Base-by-base conservation (phyloP, 2,797 vertebrate species). In the Coregonus suidteri region DNA sequence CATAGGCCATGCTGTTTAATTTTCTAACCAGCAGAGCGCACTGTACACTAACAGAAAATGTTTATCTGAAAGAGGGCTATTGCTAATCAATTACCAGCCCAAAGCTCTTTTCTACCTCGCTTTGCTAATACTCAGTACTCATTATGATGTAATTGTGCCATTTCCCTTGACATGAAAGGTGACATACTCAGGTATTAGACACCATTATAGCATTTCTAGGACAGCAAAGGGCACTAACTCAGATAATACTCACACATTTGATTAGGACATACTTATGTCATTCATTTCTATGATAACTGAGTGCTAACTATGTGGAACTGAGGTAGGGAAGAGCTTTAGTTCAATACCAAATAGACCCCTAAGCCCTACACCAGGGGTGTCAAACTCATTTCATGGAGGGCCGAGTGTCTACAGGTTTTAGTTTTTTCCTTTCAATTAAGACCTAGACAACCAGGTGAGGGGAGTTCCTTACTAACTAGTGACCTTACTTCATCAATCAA, bases 11-110 rank as follows among this genome's bases (percentile, higher is more conserved):
- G 20, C n/a, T 14, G 41, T 71, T 74, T 79, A 0, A 69, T 37
- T 37, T n/a, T 70, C 66, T 72, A 1, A 77, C 67, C 86, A 83
- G 53, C 51, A 81, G 84, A 88, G 81, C 84, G 74, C 1, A 75
- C 74, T 75, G 79, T 75, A 85, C 65, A 74, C 52, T 1, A 30
- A 52, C 9, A 73, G 1, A 79, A 77, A 65, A 0, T 2, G 3
- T 13, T 16, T 47, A 51, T 67, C 35, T 11, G 35, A 25, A 34
- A 7, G 41, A 47, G 41, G 41, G 41, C 41, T 15, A 65, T 37
- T 4, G 18, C 34, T n/a, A 5, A 9, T 74, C 13, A 56, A 56
- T 18, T 59, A 59, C n/a, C 56, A 59, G n/a, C 56, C 56, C 18
- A 56, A 47, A 11, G 9, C 11, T 47, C 9, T 47, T 47, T 41